These are phyloP conservation scores for Poecilia picta DNA, from an alignment of 2,797 vertebrate genomes.

Conservation along the genomic window DNA sequence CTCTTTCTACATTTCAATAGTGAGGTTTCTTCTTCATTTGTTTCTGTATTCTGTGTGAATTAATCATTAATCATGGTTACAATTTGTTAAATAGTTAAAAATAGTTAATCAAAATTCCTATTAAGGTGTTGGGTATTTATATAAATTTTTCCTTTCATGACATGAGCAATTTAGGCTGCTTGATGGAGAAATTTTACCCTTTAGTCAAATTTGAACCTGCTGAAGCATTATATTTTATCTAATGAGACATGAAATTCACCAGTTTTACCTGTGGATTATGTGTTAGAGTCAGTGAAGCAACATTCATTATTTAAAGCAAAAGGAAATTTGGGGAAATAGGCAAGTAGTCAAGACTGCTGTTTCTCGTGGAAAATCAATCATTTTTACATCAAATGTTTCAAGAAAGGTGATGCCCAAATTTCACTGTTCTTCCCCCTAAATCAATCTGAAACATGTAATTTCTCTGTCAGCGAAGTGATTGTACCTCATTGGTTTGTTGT, in stretches of 20 bases:
- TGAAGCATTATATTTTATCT: not conserved
- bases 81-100: not conserved
- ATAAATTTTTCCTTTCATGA: not conserved
- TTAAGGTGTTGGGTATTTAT: too few relatives aligned
- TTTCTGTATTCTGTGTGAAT: not conserved
- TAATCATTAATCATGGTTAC: not conserved
- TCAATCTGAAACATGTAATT: constrained; percentile 29
- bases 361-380: constrained; percentile 30
- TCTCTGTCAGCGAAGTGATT: not conserved
- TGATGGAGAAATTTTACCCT: not conserved
- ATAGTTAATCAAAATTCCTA: not conserved
- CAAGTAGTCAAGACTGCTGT: not conserved
- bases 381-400: constrained; percentile 37
- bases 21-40: not conserved
- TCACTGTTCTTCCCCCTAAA: not conserved
- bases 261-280: not conserved
- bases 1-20: not conserved
- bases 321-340: not conserved
- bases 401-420: constrained; percentile 14
- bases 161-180: not conserved
- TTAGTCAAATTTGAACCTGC: not conserved
- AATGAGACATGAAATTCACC: not conserved
- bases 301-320: not conserved
- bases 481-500: not conserved
- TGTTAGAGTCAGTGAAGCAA: not conserved